Conservation (phyloP, 2,888 invertebrate genomes). For the Drosophila algonquin region DNA sequence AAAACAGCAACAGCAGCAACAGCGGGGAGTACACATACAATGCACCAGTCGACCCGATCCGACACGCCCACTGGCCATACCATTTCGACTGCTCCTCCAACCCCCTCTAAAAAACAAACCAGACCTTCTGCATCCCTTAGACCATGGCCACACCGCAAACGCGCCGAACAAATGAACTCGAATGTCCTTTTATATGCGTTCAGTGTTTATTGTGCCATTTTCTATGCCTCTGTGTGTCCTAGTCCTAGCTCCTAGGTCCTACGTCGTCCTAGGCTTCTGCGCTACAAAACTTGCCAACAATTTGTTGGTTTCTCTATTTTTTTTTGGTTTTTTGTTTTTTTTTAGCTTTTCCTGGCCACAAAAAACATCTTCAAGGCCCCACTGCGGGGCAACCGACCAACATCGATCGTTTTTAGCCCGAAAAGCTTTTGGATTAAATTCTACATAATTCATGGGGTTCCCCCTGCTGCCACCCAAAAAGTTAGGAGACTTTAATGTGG, state of each 20-base stretch:
- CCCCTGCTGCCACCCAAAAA: conserved; percentile 8
- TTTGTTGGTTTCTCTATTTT: conserved; percentile 30
- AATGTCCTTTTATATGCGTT: conserved; percentile 80
- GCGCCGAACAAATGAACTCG: conserved; percentile 74
- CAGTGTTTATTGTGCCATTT: conserved; percentile 77
- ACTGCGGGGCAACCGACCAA: conserved; percentile 28
- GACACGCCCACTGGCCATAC: conserved; percentile 59
- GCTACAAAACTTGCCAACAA: conserved; percentile 68
- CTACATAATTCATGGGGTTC: conserved; percentile 66
- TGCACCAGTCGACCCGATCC: conserved; percentile 55
- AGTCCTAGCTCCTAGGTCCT: conserved; percentile 36
- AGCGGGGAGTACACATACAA: conserved; percentile 57
- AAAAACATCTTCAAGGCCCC: conserved; percentile 56
- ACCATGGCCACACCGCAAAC: conserved; percentile 56
- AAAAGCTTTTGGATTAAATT: conserved; percentile 65
- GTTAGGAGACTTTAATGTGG: conserved; percentile 45
- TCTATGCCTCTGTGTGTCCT: conserved; percentile 49
- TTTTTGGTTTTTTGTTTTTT: conserved; percentile 18
- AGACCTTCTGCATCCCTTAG: conserved; percentile 20
- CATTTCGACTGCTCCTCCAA: neutral
- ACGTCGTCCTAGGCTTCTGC: conserved; percentile 14
- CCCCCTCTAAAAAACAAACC: neutral
- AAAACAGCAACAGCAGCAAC: conserved; percentile 35
- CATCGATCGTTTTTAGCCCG: conserved; percentile 52
- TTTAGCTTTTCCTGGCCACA: conserved; percentile 16